Evolutionary conservation across 2,797 vertebrate genomes (phyloP).

Genomic region (Notolabrus celidotus): DNA sequence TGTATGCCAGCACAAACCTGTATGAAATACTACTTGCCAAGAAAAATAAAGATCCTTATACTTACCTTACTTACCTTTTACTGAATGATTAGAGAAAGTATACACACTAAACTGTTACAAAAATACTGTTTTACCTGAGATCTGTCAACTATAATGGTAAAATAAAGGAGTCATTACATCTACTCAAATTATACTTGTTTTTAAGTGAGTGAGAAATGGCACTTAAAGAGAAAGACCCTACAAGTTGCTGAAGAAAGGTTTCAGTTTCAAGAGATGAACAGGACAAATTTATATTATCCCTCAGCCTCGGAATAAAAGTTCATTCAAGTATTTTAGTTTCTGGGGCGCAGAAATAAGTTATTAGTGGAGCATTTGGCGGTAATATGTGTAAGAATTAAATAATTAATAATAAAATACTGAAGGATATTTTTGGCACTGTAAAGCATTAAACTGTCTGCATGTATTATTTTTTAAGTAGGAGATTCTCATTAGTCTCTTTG

Average conservation of each 20-base stretch:
- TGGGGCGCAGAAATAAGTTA: slow-evolving; percentile 20
- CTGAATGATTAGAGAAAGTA: slow-evolving; percentile 1
- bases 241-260: slow-evolving; percentile 6
- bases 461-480: too few species aligned
- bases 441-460: too few species aligned
- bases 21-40: neutral
- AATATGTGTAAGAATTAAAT: slow-evolving; percentile 19
- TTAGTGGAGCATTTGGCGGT: slow-evolving; percentile 1
- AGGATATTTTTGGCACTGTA: neutral
- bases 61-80: neutral
- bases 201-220: neutral
- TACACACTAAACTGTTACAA: slow-evolving; percentile 3
- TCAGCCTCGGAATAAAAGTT: slow-evolving; percentile 28
- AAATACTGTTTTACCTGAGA: slow-evolving; percentile 16
- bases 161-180: slow-evolving; percentile 10
- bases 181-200: slow-evolving; percentile 9
- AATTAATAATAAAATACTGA: neutral
- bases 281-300: neutral
- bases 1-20: neutral
- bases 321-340: slow-evolving; percentile 13
- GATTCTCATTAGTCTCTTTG: neutral
- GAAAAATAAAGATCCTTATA: neutral
- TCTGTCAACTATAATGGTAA: slow-evolving; percentile 8
- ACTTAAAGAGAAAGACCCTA: slow-evolving; percentile 11
- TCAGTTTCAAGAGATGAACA: slow-evolving; percentile 7